Percentiles rank a stretch among this genome's conserved stretches.
Evolutionary conservation across 2,797 vertebrate species (phyloP).

Genomic region (Chelon labrosus): DNA sequence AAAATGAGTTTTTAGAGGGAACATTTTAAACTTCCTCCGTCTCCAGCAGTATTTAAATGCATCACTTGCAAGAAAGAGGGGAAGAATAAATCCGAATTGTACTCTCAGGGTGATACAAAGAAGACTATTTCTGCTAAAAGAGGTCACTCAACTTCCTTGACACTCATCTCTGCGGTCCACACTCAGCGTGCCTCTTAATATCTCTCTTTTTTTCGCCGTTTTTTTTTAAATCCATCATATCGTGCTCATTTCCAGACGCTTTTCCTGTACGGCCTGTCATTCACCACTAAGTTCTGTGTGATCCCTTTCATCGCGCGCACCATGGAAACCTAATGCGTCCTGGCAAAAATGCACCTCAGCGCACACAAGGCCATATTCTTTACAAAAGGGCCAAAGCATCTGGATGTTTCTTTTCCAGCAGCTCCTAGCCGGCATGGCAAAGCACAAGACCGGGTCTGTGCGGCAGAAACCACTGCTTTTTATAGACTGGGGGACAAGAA

Average conservation of each 20-base stretch:
- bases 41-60: neutral
- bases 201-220: constrained; percentile 14
- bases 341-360: constrained; percentile 88
- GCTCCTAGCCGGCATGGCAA: constrained; percentile 72
- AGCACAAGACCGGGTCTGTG: constrained; percentile 87
- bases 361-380: constrained; percentile 88
- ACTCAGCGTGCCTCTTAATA: constrained; percentile 39
- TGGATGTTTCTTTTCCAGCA: constrained; percentile 79
- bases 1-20: neutral
- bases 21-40: neutral
- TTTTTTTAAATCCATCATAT: constrained; percentile 68
- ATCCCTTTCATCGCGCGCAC: constrained; percentile 86
- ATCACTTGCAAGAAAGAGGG: constrained; percentile 9
- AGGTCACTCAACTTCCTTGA: constrained; percentile 74
- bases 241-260: constrained; percentile 70
- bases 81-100: constrained; percentile 39
- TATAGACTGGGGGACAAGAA: constrained; percentile 85
- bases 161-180: constrained; percentile 65
- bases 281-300: constrained; percentile 83
- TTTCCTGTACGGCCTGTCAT: constrained; percentile 84
- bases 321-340: constrained; percentile 86
- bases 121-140: constrained; percentile 54
- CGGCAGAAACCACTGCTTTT: constrained; percentile 83
- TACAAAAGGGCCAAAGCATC: constrained; percentile 84
- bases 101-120: constrained; percentile 62